phyloP scores from a whole-genome alignment of 2,888 invertebrate species.

The Drosophila colorata region DNA sequence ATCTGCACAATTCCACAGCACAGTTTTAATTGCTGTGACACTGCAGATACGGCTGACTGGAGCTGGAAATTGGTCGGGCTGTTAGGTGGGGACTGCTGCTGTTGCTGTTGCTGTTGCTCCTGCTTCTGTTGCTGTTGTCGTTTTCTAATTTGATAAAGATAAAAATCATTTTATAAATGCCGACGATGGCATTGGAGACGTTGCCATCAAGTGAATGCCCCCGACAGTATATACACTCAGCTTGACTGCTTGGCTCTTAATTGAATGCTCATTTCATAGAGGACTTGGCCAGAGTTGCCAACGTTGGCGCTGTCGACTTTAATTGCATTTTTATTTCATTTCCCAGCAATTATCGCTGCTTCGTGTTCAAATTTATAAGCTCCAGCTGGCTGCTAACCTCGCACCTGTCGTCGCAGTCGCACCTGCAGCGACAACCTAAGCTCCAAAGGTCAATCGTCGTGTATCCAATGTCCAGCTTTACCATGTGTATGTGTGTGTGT shows the following conservation, averaged over 20 bases:
- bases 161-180: slow-evolving; percentile 78
- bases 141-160: slow-evolving; percentile 79
- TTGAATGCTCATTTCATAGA: slow-evolving; percentile 72
- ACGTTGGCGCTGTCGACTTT: slow-evolving; percentile 62
- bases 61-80: slow-evolving; percentile 50
- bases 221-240: slow-evolving; percentile 39
- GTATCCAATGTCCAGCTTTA: slow-evolving; percentile 52
- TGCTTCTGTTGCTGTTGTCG: slow-evolving; percentile 58
- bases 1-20: slow-evolving; percentile 70
- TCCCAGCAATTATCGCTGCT: slow-evolving; percentile 80
- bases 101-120: slow-evolving; percentile 5
- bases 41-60: slow-evolving; percentile 70
- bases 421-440: slow-evolving; percentile 54
- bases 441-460: slow-evolving; percentile 68
- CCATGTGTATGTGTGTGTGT: slow-evolving; percentile 29
- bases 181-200: slow-evolving; percentile 48
- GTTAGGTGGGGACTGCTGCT: slow-evolving; percentile 1
- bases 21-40: slow-evolving; percentile 79
- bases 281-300: slow-evolving; percentile 34
- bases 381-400: slow-evolving; percentile 28
- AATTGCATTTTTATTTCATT: slow-evolving; percentile 83
- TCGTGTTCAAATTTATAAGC: slow-evolving; percentile 72
- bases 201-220: slow-evolving; percentile 55
- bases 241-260: slow-evolving; percentile 49
- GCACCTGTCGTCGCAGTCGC: slow-evolving; percentile 36